Evolutionary conservation across 2,888 invertebrate species (phyloP), one percentile per base, ranked within the genome.

Genomic region (Patella depressa): DNA sequence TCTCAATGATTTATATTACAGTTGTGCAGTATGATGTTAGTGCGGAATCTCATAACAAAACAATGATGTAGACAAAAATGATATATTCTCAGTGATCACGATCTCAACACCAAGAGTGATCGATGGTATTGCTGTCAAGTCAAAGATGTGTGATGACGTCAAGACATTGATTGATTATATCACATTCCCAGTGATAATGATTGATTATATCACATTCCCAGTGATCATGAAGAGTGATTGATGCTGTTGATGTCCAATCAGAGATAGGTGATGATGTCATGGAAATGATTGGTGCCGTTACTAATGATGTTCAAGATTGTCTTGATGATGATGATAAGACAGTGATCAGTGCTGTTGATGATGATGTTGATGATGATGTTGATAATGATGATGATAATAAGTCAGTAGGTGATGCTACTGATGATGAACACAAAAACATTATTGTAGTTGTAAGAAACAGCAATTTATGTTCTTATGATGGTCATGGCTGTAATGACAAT

Each of bases 321-420:
- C 15, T 34, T 75, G 24, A 71, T 70, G 15, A 45, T 71, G 75
- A 71, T 75, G 75, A 75, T 71, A 15, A 74, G 69, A 69, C 17
- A 24, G 53, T 24, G n/a, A 4, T 9, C 9, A 45, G 14, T 12
- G 15, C 2, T 24, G 34, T 11, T 54, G 75, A 1, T 34, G 34
- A 29, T 54, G 17, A 14, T 70, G 75, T 29, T 59, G 29, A 24
- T 70, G 70, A 75, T 70, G 70, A 75, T 72, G 74, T 29, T 74
- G 65, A 74, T 11, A 29, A 24, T 24, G 24, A 17, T 74, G 75
- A 71, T 71, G 75, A 70, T 4, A 59, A 74, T 74, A 29, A 70
- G 24, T 34, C 24, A 71, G 69, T 71, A 34, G 75, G 7, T 65
- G 75, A n/a, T 74, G 75, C 9, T 19, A 53, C 12, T 7, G 2